Base-by-base conservation (phyloP, 2,797 vertebrate species). In the Hydrophis major region DNA sequence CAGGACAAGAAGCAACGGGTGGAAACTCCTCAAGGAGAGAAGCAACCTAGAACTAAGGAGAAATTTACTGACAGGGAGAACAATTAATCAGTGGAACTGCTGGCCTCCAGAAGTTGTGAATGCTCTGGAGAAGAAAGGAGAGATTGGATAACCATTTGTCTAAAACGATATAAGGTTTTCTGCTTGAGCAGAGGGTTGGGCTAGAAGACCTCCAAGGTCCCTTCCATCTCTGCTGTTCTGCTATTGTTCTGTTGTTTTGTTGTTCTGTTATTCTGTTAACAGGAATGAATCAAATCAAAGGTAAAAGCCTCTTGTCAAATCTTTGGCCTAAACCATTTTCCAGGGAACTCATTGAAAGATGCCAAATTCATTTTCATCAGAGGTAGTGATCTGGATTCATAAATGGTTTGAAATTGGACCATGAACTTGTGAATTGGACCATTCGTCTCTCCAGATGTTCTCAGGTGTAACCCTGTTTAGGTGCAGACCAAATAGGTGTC, bases 61-160 rank as follows among this genome's bases (percentile, higher is more conserved):
- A 13, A 32, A 69, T 6, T 69, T 69, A 14, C 14, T 2, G 2
- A 32, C n/a, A 0, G 14, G 2, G 2, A 16, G 13, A 3, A 14
- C 13, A 6, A 69, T 69, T 69, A 32, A 32, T 3, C 66, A 69
- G 13, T n/a, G n/a, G n/a, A 32, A 69, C 2, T 0, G 0, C 2
- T 16, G 32, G 5, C 66, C n/a, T 32, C 5, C 66, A 69, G 66
- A 69, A 32, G 14, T 4, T 6, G 14, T 69, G 66, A 4, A 53
- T 53, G 50, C 50, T 53, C 50, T 42, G 42, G 42, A 42, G 42
- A 3, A 42, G 42, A 42, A 53, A 10, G 50, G 2, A 53, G 50
- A 53, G 50, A 53, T 53, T 53, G 50, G 50, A 53, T 7, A 53
- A 10, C 50, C 0, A 53, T 53, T 53, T 53, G 50, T 53, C 50